Conservation (phyloP, 1,140 invertebrate genomes). For the Streblospio benedicti region DNA sequence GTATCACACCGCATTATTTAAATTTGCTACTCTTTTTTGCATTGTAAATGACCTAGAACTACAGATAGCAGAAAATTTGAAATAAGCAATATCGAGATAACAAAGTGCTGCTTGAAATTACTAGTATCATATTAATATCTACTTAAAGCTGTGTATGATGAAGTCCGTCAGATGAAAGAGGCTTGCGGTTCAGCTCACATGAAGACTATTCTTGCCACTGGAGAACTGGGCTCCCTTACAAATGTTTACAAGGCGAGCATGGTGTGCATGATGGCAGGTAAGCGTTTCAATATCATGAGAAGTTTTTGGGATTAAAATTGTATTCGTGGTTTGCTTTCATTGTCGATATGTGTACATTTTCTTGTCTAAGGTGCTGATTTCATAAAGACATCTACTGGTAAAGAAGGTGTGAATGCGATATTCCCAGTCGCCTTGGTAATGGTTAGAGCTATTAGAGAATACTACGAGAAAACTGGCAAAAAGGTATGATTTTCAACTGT, state of each 20-base stretch:
- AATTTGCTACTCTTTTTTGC: no score
- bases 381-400: slow-evolving; percentile 98
- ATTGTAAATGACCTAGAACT: no score
- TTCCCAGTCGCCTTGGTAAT: slow-evolving; percentile 84
- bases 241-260: slow-evolving; percentile 88
- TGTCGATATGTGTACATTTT: slow-evolving; percentile 5
- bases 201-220: slow-evolving; percentile 90
- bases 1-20: no score
- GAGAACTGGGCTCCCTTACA: slow-evolving; percentile 76
- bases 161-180: slow-evolving; percentile 63
- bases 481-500: slow-evolving; percentile 60
- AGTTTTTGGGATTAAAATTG: neutral
- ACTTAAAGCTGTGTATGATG: slow-evolving; percentile 60
- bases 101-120: no score
- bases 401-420: slow-evolving; percentile 91
- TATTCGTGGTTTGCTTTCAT: neutral
- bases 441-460: slow-evolving; percentile 83
- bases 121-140: neutral
- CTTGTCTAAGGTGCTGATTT: slow-evolving; percentile 69
- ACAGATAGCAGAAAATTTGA: no score
- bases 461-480: slow-evolving; percentile 60
- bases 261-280: slow-evolving; percentile 82
- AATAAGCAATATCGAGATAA: no score
- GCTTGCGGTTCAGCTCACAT: slow-evolving; percentile 73
- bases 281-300: slow-evolving; percentile 8